Evolutionary conservation across 2,113 vertebrate genomes (phyloP).

Genomic region (Hippocampus zosterae): DNA sequence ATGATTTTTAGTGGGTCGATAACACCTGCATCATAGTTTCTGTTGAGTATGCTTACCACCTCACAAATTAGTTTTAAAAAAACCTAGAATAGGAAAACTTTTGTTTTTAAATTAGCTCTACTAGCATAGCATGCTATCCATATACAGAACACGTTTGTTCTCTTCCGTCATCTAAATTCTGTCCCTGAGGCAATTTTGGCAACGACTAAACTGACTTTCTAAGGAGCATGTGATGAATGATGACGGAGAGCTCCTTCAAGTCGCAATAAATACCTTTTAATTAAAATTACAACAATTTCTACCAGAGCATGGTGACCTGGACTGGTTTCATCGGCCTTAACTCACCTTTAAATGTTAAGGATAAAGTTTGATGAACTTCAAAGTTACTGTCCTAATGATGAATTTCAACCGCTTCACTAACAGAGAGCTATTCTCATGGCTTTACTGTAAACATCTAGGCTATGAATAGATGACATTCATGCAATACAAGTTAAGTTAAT

Average conservation of each 20-base stretch:
- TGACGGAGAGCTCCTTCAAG: background rate
- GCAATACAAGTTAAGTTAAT: too few species aligned
- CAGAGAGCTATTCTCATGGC: too few species aligned
- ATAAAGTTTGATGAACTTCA: slow-evolving; percentile 29
- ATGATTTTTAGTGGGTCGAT: background rate
- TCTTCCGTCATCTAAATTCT: background rate
- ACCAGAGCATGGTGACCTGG: background rate
- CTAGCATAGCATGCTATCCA: background rate
- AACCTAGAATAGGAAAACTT: background rate
- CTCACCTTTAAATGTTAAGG: slow-evolving; percentile 27
- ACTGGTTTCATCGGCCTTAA: background rate
- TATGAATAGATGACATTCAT: too few species aligned
- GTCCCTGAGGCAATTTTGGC: background rate
- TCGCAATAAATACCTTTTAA: background rate
- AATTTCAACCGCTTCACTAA: too few species aligned
- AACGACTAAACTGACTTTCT: background rate
- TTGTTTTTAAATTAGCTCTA: background rate
- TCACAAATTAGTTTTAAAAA: background rate
- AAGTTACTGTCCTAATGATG: background rate
- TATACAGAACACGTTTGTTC: background rate
- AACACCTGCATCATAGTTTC: background rate
- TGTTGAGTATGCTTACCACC: background rate
- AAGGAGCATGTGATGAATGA: background rate
- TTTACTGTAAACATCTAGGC: too few species aligned
- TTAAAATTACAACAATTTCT: background rate